A percentile compares a stretch with the other conserved stretches of the same genome.
These are phyloP conservation scores for Pteronotus mesoamericanus DNA, from an alignment of 2,797 vertebrate genomes.

Conservation along the genomic window DNA sequence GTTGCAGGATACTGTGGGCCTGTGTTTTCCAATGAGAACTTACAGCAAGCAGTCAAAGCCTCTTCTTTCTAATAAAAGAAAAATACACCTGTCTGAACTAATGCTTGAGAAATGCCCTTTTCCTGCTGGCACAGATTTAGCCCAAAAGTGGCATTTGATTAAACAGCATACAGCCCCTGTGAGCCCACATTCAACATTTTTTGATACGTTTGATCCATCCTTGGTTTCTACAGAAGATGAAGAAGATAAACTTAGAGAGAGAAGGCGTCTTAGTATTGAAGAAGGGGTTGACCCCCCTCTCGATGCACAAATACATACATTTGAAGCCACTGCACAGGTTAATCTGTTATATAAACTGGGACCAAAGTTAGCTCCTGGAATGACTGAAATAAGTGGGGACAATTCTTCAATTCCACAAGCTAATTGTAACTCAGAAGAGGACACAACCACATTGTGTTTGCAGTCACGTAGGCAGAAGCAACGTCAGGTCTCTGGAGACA, in stretches of 20 bases:
- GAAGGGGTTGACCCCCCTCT: constrained; percentile 98
- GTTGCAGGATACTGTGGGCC: constrained; percentile 93
- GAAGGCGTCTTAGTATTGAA: constrained; percentile 96
- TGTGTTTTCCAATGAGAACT: constrained; percentile 92
- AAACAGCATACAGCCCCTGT: constrained; percentile 98
- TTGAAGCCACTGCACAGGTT: constrained; percentile 95
- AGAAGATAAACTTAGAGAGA: constrained; percentile 94
- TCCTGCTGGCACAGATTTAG: constrained; percentile 95
- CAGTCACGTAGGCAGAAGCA: constrained; percentile 95
- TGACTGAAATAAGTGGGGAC: constrained; percentile 90
- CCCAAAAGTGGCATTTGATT: constrained; percentile 98
- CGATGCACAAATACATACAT: constrained; percentile 97
- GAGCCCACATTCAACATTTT: constrained; percentile 94
- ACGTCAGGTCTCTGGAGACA: constrained; percentile 93
- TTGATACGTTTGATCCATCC: constrained; percentile 93
- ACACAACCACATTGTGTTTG: constrained; percentile 94
- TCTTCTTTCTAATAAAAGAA: constrained; percentile 91
- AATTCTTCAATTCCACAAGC: constrained; percentile 73
- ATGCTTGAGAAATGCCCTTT: constrained; percentile 99
- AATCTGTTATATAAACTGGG: constrained; percentile 97
- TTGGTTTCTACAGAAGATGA: constrained; percentile 95
- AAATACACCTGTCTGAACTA: constrained; percentile 98
- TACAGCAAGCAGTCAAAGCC: constrained; percentile 89
- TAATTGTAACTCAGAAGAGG: constrained; percentile 94
- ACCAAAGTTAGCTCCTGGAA: constrained; percentile 97